Conservation (phyloP, 2,797 vertebrate species). For the Ispidina picta region DNA sequence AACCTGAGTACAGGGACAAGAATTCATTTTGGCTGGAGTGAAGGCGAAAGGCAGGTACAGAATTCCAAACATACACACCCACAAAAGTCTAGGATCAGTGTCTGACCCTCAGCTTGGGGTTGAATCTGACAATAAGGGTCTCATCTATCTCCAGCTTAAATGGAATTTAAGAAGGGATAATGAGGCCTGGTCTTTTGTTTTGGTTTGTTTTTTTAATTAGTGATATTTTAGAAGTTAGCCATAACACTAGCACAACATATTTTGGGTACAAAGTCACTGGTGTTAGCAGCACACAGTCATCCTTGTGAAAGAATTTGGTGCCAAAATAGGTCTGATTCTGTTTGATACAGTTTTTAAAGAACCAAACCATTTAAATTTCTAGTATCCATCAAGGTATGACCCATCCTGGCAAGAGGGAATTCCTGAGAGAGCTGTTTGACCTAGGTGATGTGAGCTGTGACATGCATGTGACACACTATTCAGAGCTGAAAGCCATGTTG, state of each 20-base stretch:
- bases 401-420: not conserved
- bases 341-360: constrained; percentile 17
- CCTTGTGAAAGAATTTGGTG: not conserved
- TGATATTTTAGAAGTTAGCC: not conserved
- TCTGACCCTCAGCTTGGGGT: not conserved
- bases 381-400: not conserved
- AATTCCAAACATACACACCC: not conserved
- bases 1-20: not conserved
- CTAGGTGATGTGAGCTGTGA: not conserved
- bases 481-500: not conserved
- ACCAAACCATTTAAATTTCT: constrained; percentile 5
- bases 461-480: not conserved
- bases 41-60: not conserved
- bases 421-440: constrained; percentile 11
- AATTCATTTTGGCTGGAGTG: not conserved
- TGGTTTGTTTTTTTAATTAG: not conserved
- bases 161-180: not conserved
- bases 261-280: not conserved
- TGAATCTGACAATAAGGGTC: not conserved
- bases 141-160: not conserved
- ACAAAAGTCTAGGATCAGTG: not conserved
- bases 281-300: not conserved
- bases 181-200: not conserved
- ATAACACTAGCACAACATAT: not conserved
- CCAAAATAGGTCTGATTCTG: not conserved